phyloP scores from a whole-genome alignment of 2,888 invertebrate genomes.

The Drosophila tripunctata region DNA sequence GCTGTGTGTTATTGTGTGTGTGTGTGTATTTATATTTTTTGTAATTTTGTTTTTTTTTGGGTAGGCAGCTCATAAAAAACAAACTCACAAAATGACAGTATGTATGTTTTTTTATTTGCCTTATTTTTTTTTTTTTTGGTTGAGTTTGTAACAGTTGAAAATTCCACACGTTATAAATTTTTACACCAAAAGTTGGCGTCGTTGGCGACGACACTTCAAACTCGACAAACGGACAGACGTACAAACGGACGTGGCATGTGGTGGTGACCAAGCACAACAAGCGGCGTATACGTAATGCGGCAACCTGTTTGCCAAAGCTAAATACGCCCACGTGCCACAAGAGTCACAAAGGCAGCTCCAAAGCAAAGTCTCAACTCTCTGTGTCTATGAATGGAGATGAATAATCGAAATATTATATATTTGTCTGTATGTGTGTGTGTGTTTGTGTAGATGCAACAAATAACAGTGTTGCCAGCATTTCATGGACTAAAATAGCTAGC shows the following conservation, averaged over 20 bases:
- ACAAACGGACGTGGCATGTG: conserved; percentile 21
- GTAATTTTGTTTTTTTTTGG: conserved; percentile 10
- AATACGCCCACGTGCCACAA: conserved; percentile 32
- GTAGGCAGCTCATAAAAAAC: conserved; percentile 46
- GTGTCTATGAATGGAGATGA: conserved; percentile 7
- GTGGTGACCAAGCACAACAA: conserved; percentile 2
- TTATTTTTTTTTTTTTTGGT: neutral
- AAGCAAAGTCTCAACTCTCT: neutral
- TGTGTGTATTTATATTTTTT: conserved; percentile 16
- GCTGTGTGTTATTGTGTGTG: conserved; percentile 44
- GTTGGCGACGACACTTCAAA: conserved; percentile 38
- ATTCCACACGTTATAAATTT: conserved; percentile 58
- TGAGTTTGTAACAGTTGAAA: conserved; percentile 44
- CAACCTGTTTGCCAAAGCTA: conserved; percentile 55
- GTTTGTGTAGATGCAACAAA: neutral
- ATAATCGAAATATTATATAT: neutral
- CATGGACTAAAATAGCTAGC: no score
- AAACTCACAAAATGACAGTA: conserved; percentile 34
- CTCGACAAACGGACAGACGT: no score
- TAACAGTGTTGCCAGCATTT: neutral
- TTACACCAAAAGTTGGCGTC: conserved; percentile 34
- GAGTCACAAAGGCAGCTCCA: neutral
- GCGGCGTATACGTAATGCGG: conserved; percentile 53
- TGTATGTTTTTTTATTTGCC: no score
- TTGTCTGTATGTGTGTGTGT: neutral